phyloP scores from a whole-genome alignment of 1,140 invertebrate genomes.

The Grapholita molesta region DNA sequence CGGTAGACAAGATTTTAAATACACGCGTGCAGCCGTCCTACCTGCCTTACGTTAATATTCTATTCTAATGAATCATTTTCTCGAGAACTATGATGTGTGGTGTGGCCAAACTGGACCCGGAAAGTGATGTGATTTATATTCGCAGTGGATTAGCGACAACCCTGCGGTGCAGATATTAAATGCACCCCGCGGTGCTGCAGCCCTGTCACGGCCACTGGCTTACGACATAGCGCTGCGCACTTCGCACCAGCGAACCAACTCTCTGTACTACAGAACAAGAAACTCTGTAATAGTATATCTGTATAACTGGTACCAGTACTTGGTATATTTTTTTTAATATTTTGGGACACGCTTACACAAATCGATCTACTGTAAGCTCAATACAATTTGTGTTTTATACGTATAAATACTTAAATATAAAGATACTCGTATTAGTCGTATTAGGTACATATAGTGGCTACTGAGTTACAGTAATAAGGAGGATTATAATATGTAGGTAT shows the following conservation, averaged over 20 bases:
- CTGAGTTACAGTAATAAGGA: no score
- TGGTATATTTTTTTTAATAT: no score
- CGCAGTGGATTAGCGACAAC: constrained; percentile 29
- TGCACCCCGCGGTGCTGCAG: constrained; percentile 50
- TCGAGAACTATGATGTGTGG: background rate
- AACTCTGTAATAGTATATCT: background rate
- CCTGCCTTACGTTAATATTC: background rate
- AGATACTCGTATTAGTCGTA: no score
- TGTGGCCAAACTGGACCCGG: background rate
- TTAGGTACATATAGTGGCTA: no score
- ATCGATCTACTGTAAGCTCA: no score
- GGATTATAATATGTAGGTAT: no score
- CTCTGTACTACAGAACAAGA: background rate
- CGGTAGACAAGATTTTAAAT: no score
- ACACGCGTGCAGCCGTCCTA: background rate
- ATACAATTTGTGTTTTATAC: no score
- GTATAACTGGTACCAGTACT: no score
- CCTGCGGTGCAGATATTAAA: constrained; percentile 58
- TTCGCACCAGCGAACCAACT: background rate
- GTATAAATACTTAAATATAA: no score
- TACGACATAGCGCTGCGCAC: background rate
- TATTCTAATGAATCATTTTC: background rate
- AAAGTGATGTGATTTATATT: background rate
- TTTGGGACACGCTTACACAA: no score
- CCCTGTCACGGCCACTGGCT: constrained; percentile 6